Base-by-base conservation (phyloP, 30 jellyfish, hydroid and myxozoan genomes). In the Mastigias papua region DNA sequence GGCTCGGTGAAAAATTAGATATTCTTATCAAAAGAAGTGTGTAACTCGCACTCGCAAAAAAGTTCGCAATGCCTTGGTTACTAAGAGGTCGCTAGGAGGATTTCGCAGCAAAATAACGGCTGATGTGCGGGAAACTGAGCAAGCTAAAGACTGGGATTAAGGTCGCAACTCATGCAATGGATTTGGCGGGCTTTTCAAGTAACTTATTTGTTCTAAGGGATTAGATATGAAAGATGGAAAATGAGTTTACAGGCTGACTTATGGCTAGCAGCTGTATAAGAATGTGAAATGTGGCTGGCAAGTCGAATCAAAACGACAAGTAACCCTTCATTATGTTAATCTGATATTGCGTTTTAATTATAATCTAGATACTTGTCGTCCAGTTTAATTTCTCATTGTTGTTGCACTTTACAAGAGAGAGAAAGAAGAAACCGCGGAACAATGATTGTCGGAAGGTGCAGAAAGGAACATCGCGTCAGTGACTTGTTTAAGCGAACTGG, bases 371-470 rank as follows among this genome's bases (percentile, higher is more conserved):
- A 54, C 67, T 11, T 54, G 67, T 54, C 67, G 0, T 54, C 67
- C 2, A 54, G 67, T 21, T 21, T 54, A 54, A 54, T 54, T 54
- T 21, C 27, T 54, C 17, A 54, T 54, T 54, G 27, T 54, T 21
- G 20, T 21, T 54, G 27, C 67, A 54, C 67, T 54, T 54, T 54
- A 54, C 67, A 19, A 11, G 67, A 54, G 67, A 54, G 27, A 54
- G 67, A 54, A 54, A 6, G 25, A 21, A 21, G 67, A 54, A 54
- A 54, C 67, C 67, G 67, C 67, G 67, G 23, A 19, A 54, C 67
- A 54, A 54, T 54, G 67, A 10, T 54, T 54, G 67, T 54, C 67
- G 67, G 67, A 54, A 54, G 67, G 27, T 6, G 67, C 67, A 54
- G 17, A 54, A 54, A 54, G 27, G 67, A 25, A 19, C 25, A 6